Evolutionary conservation across 2,797 vertebrate species (phyloP), one percentile per base, ranked within the genome.

Genomic region (Leuciscus waleckii): DNA sequence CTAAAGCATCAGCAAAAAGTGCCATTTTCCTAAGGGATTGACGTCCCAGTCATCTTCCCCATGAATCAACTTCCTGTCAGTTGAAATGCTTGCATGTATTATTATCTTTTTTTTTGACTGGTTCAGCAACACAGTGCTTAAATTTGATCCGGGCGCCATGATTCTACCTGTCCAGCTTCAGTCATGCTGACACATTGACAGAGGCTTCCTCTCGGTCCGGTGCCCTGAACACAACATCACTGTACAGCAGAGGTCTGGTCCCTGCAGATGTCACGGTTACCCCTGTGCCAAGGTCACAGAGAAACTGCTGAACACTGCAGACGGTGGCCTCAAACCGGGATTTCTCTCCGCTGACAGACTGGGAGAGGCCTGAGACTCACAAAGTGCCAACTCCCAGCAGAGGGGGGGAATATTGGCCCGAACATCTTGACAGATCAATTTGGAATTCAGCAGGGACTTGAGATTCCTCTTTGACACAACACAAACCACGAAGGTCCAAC

Each of bases 311-410:
- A 89, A 81, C 46, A 32, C 26, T 68, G 41, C 63, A 69, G 29
- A 56, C 43, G 16, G 26, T 54, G 76, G 16, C 86, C 71, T 80
- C 75, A 61, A 10, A 79, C n/a, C 21, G 65, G 56, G 67, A 88
- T 81, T 68, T 78, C 78, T 78, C 75, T 80, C 58, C 49, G 51
- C 58, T 79, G 78, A 82, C 84, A 79, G 79, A 86, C 69, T 19
- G 39, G 75, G 29, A 43, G 32, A 56, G 71, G 10, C 21, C 75
- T 32, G 43, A 49, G 70, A 74, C 39, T 81, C 51, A 43, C 87
- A 83, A 84, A 79, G 67, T 85, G 85, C 83, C 89, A 84, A 88
- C 90, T 87, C 73, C 74, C 89, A 90, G 54, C 51, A 81, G 65
- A 63, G 35, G 26, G 78, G 41, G 32, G 46, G 39, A 14, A 77